Percentiles rank a stretch among this genome's conserved stretches.
phyloP scores from a whole-genome alignment of 2,113 vertebrate species.

The Cacatua alba region DNA sequence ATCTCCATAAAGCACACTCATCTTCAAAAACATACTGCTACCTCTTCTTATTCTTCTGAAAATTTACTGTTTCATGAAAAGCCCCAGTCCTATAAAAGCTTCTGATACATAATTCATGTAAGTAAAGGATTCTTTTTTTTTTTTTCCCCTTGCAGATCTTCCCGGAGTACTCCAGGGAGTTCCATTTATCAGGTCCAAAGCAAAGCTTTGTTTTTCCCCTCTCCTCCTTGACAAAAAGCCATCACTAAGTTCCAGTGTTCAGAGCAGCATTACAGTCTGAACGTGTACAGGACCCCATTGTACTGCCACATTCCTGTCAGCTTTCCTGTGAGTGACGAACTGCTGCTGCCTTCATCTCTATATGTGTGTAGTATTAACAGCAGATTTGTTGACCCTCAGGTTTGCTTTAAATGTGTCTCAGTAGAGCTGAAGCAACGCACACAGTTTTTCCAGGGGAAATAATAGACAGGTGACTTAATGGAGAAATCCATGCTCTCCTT shows the following conservation, averaged over 20 bases:
- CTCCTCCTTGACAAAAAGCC: background rate
- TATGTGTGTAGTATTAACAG: background rate
- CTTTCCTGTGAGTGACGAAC: background rate
- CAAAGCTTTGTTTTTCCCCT: conserved; percentile 18
- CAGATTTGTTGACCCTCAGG: background rate
- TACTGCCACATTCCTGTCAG: background rate
- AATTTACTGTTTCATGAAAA: background rate
- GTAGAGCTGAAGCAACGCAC: background rate
- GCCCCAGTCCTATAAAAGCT: background rate
- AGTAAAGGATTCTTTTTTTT: background rate
- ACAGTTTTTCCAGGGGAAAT: background rate
- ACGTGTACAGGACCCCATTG: background rate
- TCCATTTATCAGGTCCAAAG: background rate
- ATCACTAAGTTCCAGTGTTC: background rate
- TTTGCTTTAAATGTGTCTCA: background rate
- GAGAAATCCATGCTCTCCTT: background rate
- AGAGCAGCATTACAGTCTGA: background rate
- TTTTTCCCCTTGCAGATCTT: background rate
- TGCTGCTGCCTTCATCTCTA: background rate
- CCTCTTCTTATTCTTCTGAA: background rate
- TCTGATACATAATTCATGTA: background rate
- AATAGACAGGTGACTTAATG: background rate
- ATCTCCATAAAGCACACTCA: background rate
- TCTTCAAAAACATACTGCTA: background rate
- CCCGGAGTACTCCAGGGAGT: background rate